Percentiles rank a stretch among this genome's conserved stretches.
Conservation (phyloP, 2,113 vertebrate genomes). For the Gopherus flavomarginatus region DNA sequence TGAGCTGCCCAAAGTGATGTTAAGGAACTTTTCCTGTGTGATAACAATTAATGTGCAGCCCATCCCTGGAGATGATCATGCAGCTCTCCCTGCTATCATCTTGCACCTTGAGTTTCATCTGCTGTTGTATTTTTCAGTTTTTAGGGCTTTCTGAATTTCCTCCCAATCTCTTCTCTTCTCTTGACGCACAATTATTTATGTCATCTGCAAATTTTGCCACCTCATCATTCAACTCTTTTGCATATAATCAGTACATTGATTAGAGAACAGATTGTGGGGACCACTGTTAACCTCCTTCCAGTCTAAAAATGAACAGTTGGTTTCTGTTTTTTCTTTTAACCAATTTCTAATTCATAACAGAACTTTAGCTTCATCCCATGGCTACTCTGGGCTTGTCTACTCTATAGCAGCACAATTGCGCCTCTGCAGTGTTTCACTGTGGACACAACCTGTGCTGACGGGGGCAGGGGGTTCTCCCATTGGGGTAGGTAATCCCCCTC, state of each 20-base stretch:
- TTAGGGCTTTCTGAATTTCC: not conserved
- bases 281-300: not conserved
- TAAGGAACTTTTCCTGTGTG: not conserved
- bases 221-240: not conserved
- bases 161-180: not conserved
- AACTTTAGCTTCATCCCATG: not conserved
- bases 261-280: not conserved
- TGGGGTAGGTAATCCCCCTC: too few relatives aligned
- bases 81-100: not conserved
- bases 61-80: not conserved
- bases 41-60: not conserved
- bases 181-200: not conserved
- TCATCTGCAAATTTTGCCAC: not conserved
- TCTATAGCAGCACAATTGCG: not conserved
- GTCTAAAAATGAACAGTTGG: not conserved
- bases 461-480: not conserved
- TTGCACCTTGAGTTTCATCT: not conserved
- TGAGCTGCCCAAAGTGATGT: not conserved
- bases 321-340: not conserved
- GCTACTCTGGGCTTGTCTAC: not conserved
- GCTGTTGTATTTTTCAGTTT: not conserved
- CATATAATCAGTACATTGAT: not conserved
- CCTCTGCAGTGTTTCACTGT: not conserved
- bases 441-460: not conserved
- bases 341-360: not conserved